Base-by-base conservation (phyloP, 2,797 vertebrate genomes). In the Microctenopoma steveboyesi region DNA sequence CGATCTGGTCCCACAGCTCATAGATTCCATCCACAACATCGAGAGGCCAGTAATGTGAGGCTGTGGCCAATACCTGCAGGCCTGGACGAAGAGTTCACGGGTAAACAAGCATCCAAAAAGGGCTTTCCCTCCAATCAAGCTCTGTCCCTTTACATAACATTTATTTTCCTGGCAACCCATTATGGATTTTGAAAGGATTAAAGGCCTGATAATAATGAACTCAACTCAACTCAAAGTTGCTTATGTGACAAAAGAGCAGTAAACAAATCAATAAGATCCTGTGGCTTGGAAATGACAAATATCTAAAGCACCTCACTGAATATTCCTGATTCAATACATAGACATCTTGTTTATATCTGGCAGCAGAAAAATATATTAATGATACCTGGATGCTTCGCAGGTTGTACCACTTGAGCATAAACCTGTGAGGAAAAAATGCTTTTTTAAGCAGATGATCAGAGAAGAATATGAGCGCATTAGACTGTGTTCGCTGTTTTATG, bases 1-100 rank as follows among this genome's bases (percentile, higher is more conserved):
- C 95, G 68, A 94, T 94, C 0, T 90, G 85, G 47, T 97, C 95
- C 86, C 91, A 96, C 65, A 98, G 93, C 18, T 96, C 96, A 3
- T 86, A 92, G 81, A 98, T 98, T 58, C 96, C 97, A 0, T 97
- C 95, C 92, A 98, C 96, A 0, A 83, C 91, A 83, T 96, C 97
- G 78, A 99, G 56, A 0, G 97, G 97, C 97, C 98, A 99, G 69
- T 99, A 99, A 80, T 98, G 96, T 56, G 97, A 96, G 46, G 96
- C 97, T 0, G 95, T 95, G 12, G 94, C 94, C 54, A 99, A 88
- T 86, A 99, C 95, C 78, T 93, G 88, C 86, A 98, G 95, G 57
- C 97, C 98, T 99, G 86, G 33, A 81, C 70, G 83, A 58, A 82
- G 76, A 92, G 73, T 72, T 86, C 59, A 78, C 7, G 68, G 51